These are phyloP conservation scores for Mormyrus proboscirostris DNA, from an alignment of 2,797 vertebrate species.

Conservation along the genomic window DNA sequence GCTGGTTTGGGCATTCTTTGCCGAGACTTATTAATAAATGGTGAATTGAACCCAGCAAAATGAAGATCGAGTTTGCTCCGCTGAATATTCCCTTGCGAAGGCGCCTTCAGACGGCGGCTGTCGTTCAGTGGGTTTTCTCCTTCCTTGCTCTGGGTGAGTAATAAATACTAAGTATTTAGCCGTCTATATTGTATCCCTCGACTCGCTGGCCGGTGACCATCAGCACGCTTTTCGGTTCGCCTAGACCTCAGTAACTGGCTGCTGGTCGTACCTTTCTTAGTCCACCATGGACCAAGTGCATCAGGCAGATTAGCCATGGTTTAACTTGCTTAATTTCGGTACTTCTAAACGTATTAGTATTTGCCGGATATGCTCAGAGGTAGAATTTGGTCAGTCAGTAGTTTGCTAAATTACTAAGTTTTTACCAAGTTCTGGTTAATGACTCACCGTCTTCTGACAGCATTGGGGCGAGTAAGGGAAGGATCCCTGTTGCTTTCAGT, in stretches of 20 bases:
- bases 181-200: neutral
- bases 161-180: neutral
- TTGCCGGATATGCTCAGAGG: neutral
- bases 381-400: neutral
- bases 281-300: neutral
- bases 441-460: neutral
- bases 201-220: neutral
- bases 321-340: neutral
- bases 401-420: neutral
- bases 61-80: conserved; percentile 63
- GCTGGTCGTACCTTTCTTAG: neutral
- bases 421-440: neutral
- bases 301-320: neutral
- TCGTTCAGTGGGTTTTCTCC: conserved; percentile 65
- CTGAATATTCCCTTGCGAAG: conserved; percentile 53
- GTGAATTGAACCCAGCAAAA: conserved; percentile 26
- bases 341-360: too few species aligned
- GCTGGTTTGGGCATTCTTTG: neutral
- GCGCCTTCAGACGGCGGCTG: conserved; percentile 52
- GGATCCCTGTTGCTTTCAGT: neutral
- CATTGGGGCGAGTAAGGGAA: neutral
- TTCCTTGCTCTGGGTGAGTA: conserved; percentile 59
- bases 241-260: neutral
- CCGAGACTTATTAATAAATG: neutral
- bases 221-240: neutral